These are phyloP conservation scores for Chromis chromis DNA, from an alignment of 2,797 vertebrate species.

Conservation along the genomic window DNA sequence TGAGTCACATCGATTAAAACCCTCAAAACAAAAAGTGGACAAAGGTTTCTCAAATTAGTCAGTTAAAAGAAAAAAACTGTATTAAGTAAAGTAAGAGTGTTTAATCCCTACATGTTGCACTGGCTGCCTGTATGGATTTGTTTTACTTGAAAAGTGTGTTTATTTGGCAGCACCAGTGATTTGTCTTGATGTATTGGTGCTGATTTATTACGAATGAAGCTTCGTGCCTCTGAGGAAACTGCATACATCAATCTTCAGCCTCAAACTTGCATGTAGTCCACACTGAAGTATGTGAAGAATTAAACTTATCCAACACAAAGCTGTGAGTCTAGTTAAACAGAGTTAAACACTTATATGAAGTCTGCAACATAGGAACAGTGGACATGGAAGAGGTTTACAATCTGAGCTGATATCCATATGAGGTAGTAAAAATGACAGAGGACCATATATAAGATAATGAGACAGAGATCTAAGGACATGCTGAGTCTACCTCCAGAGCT, in stretches of 20 bases:
- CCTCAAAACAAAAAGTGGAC: background rate
- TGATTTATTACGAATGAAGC: background rate
- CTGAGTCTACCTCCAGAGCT: slow-evolving; percentile 81
- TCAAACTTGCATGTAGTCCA: background rate
- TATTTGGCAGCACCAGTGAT: slow-evolving; percentile 3
- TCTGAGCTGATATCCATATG: background rate
- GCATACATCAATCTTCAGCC: slow-evolving; percentile 1
- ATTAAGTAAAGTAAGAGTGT: background rate
- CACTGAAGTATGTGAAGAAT: background rate
- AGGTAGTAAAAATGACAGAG: background rate
- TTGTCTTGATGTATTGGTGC: background rate
- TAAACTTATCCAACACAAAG: background rate
- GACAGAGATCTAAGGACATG: background rate
- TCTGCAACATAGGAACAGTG: background rate
- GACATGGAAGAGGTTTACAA: background rate
- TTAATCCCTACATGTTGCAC: background rate
- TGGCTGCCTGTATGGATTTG: background rate
- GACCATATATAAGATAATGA: background rate
- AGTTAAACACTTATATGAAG: background rate
- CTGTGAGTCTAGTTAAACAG: background rate
- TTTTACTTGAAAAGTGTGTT: background rate
- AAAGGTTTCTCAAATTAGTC: background rate
- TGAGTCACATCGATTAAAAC: background rate
- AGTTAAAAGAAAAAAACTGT: background rate
- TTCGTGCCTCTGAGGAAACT: background rate